Percentiles rank a stretch among this genome's conserved stretches.
Conservation (phyloP, 2,797 vertebrate genomes). For the Clarias pachynema region DNA sequence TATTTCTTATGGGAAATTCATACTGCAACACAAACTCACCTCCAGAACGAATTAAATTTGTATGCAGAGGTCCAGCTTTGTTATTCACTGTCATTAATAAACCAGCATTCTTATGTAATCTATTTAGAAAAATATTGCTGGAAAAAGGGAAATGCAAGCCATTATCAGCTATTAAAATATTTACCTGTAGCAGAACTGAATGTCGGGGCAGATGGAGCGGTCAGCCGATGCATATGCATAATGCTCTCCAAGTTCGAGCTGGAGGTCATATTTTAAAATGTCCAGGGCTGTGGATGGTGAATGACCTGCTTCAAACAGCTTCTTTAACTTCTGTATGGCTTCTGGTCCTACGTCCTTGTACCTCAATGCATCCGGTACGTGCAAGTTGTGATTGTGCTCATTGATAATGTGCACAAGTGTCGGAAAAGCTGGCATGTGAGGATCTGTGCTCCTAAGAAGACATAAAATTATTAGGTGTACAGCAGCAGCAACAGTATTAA, state of each 20-base stretch:
- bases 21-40: too few species aligned
- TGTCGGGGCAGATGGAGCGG: conserved; percentile 52
- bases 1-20: too few species aligned
- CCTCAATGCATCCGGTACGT: conserved; percentile 43
- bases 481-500: not conserved
- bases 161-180: not conserved
- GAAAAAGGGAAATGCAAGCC: not conserved
- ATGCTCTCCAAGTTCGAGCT: conserved; percentile 54
- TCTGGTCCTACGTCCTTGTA: conserved; percentile 54
- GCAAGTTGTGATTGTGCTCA: conserved; percentile 54
- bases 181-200: conserved; percentile 60
- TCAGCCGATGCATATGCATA: conserved; percentile 48
- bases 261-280: conserved; percentile 53
- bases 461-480: not conserved
- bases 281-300: conserved; percentile 55
- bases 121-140: not conserved
- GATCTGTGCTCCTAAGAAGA: conserved; percentile 48
- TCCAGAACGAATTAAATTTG: too few species aligned
- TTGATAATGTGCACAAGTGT: conserved; percentile 52
- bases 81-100: not conserved
- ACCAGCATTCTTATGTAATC: not conserved
- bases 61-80: too few species aligned
- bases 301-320: conserved; percentile 53
- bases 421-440: conserved; percentile 50
- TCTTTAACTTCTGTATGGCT: conserved; percentile 55